These are phyloP conservation scores for Halcyon senegalensis DNA, from an alignment of 2,113 vertebrate species.

Conservation along the genomic window DNA sequence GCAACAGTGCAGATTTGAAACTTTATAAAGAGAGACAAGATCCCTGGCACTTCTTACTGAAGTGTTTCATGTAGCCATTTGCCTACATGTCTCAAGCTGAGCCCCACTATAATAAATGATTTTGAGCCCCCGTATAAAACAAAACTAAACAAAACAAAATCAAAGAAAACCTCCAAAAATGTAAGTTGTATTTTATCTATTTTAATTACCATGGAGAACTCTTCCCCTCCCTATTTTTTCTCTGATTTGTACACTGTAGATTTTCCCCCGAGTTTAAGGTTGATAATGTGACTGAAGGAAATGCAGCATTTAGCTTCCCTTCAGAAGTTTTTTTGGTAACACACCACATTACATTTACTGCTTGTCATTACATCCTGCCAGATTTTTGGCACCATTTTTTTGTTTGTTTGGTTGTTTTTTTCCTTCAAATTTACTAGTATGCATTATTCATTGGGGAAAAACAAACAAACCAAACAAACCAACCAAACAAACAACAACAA, in stretches of 20 bases:
- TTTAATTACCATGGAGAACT: neutral
- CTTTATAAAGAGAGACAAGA: neutral
- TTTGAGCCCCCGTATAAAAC: neutral
- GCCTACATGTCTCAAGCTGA: no score
- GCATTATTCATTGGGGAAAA: constrained; percentile 14
- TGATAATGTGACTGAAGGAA: neutral
- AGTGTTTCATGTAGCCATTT: neutral
- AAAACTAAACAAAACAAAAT: neutral
- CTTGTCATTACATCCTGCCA: constrained; percentile 19
- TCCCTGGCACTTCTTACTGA: neutral
- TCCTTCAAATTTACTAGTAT: constrained; percentile 47
- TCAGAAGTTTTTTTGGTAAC: neutral
- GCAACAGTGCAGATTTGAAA: neutral
- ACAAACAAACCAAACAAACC: no score
- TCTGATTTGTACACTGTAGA: neutral
- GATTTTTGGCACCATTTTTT: constrained; percentile 36
- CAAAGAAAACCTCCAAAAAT: neutral
- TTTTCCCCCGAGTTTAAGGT: neutral
- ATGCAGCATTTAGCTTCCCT: neutral
- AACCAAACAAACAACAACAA: no score
- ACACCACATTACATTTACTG: neutral
- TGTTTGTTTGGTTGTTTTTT: neutral
- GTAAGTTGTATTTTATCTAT: neutral
- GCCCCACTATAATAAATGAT: no score
- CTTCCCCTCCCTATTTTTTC: neutral